These are phyloP conservation scores for Xyrauchen texanus DNA, from an alignment of 2,113 vertebrate species.

Conservation along the genomic window DNA sequence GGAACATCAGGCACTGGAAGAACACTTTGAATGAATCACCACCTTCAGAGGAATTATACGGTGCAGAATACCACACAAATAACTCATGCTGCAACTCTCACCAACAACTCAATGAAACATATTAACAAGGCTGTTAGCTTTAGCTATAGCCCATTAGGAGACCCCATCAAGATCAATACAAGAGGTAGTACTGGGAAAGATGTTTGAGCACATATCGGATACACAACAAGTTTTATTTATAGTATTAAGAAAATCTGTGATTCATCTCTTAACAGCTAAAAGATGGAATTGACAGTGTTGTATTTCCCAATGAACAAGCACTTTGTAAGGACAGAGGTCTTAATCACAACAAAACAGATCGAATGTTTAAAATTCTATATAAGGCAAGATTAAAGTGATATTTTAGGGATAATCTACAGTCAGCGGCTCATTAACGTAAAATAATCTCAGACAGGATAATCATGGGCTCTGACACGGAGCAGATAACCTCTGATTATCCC, in stretches of 20 bases:
- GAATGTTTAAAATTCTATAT: too few species aligned
- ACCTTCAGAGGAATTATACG: conserved; percentile 29
- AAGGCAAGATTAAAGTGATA: too few species aligned
- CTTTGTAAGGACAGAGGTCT: too few species aligned
- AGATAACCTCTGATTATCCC: too few species aligned
- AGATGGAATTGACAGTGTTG: too few species aligned
- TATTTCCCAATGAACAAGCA: too few species aligned
- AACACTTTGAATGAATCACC: conserved; percentile 15
- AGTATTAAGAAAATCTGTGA: neutral
- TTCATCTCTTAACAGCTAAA: neutral
- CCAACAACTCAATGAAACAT: conserved; percentile 9
- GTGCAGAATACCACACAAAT: conserved; percentile 13
- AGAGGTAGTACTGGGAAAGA: neutral
- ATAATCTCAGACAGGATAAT: too few species aligned
- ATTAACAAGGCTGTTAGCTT: conserved; percentile 20
- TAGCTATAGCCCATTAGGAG: neutral
- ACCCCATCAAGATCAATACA: neutral
- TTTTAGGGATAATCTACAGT: too few species aligned
- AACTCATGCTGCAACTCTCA: conserved; percentile 17
- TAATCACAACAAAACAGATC: too few species aligned
- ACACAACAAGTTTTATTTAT: too few species aligned
- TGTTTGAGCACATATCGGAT: neutral
- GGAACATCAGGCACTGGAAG: neutral
- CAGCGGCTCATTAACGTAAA: too few species aligned
- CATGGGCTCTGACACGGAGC: too few species aligned